phyloP scores from a whole-genome alignment of 2,888 invertebrate genomes.

The Orthosia gracilis region DNA sequence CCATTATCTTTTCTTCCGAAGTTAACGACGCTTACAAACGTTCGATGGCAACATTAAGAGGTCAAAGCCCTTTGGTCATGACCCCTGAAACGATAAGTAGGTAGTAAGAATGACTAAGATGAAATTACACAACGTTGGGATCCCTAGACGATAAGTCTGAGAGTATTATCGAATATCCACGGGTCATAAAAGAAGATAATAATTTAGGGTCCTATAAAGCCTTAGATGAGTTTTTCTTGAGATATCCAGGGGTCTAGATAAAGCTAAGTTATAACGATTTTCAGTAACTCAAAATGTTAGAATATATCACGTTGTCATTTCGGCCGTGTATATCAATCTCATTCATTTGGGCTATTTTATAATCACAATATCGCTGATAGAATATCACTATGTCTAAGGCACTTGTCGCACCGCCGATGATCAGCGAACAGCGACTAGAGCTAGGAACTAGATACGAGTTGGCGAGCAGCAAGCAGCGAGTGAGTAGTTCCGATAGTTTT shows the following conservation, averaged over 20 bases:
- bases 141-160: slow-evolving; percentile 1
- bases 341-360: no score
- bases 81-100: slow-evolving; percentile 37
- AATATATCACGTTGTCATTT: no score
- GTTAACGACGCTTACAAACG: not conserved
- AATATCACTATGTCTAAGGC: no score
- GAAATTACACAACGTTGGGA: slow-evolving; percentile 17
- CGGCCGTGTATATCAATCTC: no score
- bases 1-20: slow-evolving; percentile 7
- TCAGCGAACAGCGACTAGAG: no score
- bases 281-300: no score
- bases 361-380: no score
- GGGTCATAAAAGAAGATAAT: slow-evolving; percentile 24
- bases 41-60: slow-evolving; percentile 1
- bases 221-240: not conserved
- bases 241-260: not conserved
- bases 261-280: no score
- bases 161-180: slow-evolving; percentile 19
- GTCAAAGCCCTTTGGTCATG: slow-evolving; percentile 35
- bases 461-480: no score
- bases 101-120: slow-evolving; percentile 22
- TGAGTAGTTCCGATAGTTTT: no score
- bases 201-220: slow-evolving; percentile 3
- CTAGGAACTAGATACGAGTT: no score
- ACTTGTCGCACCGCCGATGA: no score